Conservation (phyloP, 2,888 invertebrate species). For the Caenorhabditis uteleia region DNA sequence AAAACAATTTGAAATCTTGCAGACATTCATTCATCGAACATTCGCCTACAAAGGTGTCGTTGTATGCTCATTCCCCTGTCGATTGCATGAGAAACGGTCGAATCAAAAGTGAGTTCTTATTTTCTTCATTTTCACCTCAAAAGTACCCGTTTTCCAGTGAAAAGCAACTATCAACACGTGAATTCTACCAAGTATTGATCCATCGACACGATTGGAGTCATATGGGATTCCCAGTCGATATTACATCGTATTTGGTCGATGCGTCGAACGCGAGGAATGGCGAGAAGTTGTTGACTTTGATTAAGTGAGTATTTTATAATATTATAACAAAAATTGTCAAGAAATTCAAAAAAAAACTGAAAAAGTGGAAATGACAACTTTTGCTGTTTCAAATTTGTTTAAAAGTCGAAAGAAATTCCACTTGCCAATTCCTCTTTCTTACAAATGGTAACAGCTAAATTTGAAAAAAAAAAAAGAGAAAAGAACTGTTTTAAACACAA, state of each 20-base stretch:
- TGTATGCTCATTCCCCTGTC: slow-evolving; percentile 93
- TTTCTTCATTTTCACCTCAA: background rate
- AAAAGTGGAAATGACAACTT: background rate
- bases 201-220: slow-evolving; percentile 95
- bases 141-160: slow-evolving; percentile 32
- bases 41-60: slow-evolving; percentile 97
- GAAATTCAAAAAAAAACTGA: background rate
- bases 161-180: slow-evolving; percentile 69
- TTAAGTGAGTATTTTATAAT: slow-evolving; percentile 34
- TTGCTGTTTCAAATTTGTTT: background rate
- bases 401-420: too few species aligned
- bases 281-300: slow-evolving; percentile 47
- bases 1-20: slow-evolving; percentile 48
- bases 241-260: slow-evolving; percentile 63
- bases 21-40: slow-evolving; percentile 89
- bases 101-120: slow-evolving; percentile 26
- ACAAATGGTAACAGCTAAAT: too few species aligned
- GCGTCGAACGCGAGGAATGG: slow-evolving; percentile 33
- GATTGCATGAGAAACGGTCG: slow-evolving; percentile 80
- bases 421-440: too few species aligned
- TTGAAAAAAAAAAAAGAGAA: too few species aligned
- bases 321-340: background rate
- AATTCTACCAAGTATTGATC: slow-evolving; percentile 94
- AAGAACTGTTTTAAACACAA: too few species aligned
- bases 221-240: slow-evolving; percentile 82